Base-by-base conservation (phyloP, 2,888 invertebrate genomes). In the Rhingia campestris region DNA sequence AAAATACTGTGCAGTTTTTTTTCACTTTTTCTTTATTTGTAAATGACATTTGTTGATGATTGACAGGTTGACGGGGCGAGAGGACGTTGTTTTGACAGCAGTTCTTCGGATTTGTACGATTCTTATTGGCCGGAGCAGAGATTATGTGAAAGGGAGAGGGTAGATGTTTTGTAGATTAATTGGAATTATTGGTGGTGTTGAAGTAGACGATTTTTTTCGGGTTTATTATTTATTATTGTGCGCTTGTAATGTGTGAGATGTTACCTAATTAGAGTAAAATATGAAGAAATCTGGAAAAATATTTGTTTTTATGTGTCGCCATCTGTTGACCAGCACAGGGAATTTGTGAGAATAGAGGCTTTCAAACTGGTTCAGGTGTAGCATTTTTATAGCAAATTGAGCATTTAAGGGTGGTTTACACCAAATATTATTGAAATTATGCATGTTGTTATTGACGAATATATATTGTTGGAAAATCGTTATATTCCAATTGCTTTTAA, bases 31-130 rank as follows among this genome's bases (percentile, higher is more conserved):
- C 43, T 64, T 56, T 73, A 33, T 70, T 49, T 61, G 33, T 33
- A 37, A n/a, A 32, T 61, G 75, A 67, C 75, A 75, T 82, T 58
- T 73, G 45, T 58, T 1, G 41, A 4, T 6, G 1, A 22, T 22
- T 22, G 22, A 22, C 22, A 22, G 22, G 22, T 22, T 22, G 4
- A 4, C 5, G 45, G 45, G 37, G 67, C 0, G 43, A 32, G 45
- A 63, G 74, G 74, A 3, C 7, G 22, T 66, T 84, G 84, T 84
- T 84, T 84, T 84, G 84, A 80, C 79, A 80, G 79, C 37, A 58
- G 22, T 66, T 75, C 66, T 84, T 80, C 80, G 79, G 79, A 84
- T 80, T 84, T 84, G 84, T 84, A 80, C 64, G 37, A 43, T 70
- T 74, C 51, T 22, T 6, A 84, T 84, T 84, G 84, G 84, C 33